These are phyloP conservation scores for Leptoteleia sp. DNA, from an alignment of 1,140 invertebrate species.

Conservation along the genomic window DNA sequence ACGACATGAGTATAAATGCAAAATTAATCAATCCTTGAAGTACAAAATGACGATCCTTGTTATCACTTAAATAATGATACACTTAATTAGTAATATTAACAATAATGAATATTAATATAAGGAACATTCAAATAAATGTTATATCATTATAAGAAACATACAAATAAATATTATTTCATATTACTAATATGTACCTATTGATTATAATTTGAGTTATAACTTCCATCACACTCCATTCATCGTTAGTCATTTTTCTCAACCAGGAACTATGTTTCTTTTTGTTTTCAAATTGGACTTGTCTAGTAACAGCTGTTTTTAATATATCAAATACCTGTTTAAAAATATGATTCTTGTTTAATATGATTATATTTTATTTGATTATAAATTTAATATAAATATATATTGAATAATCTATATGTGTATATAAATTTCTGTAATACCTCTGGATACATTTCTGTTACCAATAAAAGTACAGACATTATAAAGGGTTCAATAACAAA, in stretches of 20 bases:
- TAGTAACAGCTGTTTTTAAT: constrained; percentile 77
- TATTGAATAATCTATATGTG: background rate
- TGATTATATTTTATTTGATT: constrained; percentile 10
- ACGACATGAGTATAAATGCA: constrained; percentile 80
- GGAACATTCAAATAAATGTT: no score
- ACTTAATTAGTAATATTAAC: no score
- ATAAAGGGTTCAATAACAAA: constrained; percentile 82
- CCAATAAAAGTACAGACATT: constrained; percentile 79
- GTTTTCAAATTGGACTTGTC: constrained; percentile 79
- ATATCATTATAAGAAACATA: no score
- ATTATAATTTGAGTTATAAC: constrained; percentile 80
- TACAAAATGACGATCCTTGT: constrained; percentile 81
- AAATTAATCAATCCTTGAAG: constrained; percentile 82
- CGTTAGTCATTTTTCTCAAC: constrained; percentile 79
- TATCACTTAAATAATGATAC: constrained; percentile 76
- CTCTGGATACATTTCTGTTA: constrained; percentile 81
- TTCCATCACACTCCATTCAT: constrained; percentile 74
- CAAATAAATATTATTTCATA: no score
- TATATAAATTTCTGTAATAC: constrained; percentile 49
- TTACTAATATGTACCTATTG: constrained; percentile 77
- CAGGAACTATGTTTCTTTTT: constrained; percentile 80
- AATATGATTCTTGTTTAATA: no score
- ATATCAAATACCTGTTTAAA: constrained; percentile 78
- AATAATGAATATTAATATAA: no score
- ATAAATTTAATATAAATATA: background rate